phyloP scores from a whole-genome alignment of 2,888 invertebrate genomes.

The Sinotaia quadrata region DNA sequence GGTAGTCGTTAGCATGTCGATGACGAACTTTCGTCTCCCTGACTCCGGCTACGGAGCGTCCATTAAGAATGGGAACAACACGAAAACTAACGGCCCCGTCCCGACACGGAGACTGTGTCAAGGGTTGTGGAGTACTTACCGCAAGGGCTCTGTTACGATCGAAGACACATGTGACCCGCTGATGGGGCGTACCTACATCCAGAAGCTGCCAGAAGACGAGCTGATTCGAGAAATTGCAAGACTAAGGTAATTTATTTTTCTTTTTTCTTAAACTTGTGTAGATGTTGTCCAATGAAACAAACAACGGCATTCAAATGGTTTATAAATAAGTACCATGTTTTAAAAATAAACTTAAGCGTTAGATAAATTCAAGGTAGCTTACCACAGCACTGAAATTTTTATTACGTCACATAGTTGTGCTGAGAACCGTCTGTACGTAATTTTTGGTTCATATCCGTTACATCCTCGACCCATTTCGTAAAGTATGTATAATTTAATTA shows the following conservation, averaged over 20 bases:
- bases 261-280: not conserved
- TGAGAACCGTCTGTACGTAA: too few species aligned
- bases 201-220: conserved; percentile 41
- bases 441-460: too few species aligned
- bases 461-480: too few species aligned
- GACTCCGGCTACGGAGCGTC: conserved; percentile 18
- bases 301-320: not conserved
- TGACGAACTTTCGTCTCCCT: conserved; percentile 14
- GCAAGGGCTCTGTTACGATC: conserved; percentile 39
- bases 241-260: conserved; percentile 45
- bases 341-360: too few species aligned
- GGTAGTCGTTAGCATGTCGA: conserved; percentile 40
- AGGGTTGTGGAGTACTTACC: conserved; percentile 48
- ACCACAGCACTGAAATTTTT: too few species aligned
- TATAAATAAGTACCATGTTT: too few species aligned
- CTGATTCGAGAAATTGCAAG: conserved; percentile 53
- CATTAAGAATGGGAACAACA: not conserved
- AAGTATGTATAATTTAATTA: too few species aligned
- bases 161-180: conserved; percentile 37
- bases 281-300: not conserved
- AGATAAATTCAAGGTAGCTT: too few species aligned
- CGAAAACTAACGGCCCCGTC: not conserved
- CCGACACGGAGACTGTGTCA: too few species aligned
- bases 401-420: too few species aligned
- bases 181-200: conserved; percentile 49